These are phyloP conservation scores for Planiliza haematocheilus DNA, from an alignment of 2,113 vertebrate species.

Conservation along the genomic window DNA sequence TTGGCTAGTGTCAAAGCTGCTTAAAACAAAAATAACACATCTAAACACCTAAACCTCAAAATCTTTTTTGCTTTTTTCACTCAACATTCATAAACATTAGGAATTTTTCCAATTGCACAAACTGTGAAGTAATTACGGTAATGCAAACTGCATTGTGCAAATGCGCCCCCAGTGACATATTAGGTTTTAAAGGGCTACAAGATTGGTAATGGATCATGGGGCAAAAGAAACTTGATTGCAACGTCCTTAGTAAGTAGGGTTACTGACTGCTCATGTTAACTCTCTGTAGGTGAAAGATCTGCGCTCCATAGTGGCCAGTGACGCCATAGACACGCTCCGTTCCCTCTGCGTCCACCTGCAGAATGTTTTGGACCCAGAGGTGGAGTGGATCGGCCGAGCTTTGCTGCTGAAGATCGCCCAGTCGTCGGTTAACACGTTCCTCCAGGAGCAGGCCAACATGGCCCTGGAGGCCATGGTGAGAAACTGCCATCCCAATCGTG, in stretches of 20 bases:
- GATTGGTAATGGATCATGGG: no score
- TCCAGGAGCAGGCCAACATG: background rate
- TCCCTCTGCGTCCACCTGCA: background rate
- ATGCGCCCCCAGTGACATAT: no score
- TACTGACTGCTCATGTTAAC: constrained; percentile 1
- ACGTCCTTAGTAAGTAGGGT: background rate
- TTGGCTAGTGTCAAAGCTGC: no score
- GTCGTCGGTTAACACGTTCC: background rate
- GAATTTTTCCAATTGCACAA: no score
- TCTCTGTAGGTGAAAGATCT: constrained; percentile 11
- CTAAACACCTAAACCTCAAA: no score
- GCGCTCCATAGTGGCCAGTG: background rate
- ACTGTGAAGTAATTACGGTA: no score
- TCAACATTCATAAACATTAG: no score
- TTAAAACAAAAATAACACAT: no score
- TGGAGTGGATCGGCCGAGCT: background rate
- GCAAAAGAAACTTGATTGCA: no score
- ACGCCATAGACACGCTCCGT: background rate
- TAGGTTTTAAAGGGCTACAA: no score
- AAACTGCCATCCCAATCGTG: background rate
- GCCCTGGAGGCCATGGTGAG: background rate
- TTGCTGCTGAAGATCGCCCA: constrained; percentile 6
- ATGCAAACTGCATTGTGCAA: no score
- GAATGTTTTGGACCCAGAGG: background rate
- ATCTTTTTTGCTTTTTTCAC: no score